Conservation (phyloP, 2,888 invertebrate species). For the Drosophila recens region DNA sequence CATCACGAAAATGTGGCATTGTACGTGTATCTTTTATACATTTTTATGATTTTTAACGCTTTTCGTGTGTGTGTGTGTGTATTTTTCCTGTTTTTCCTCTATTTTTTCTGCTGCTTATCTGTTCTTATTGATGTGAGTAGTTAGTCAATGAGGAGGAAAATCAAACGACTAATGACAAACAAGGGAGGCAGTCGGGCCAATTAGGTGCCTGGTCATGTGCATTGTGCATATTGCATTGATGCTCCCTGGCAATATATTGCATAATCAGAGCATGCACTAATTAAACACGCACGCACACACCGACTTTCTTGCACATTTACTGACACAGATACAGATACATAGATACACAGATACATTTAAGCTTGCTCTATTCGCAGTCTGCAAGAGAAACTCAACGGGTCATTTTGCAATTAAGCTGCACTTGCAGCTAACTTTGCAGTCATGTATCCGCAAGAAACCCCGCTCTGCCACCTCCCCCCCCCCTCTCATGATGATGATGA, state of each 20-base stretch:
- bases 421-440: slow-evolving; percentile 48
- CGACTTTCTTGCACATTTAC: neutral
- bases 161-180: slow-evolving; percentile 67
- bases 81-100: neutral
- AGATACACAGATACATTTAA: neutral
- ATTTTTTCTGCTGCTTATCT: slow-evolving; percentile 3
- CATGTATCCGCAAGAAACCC: slow-evolving; percentile 39
- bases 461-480: neutral
- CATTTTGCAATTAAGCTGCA: slow-evolving; percentile 79
- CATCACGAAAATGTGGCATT: slow-evolving; percentile 51
- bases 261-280: slow-evolving; percentile 72
- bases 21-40: slow-evolving; percentile 22
- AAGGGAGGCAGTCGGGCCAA: slow-evolving; percentile 45
- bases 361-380: slow-evolving; percentile 22
- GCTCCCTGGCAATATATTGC: slow-evolving; percentile 45
- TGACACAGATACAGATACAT: slow-evolving; percentile 13
- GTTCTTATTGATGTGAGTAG: slow-evolving; percentile 20
- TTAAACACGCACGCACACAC: slow-evolving; percentile 61
- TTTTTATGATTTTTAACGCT: slow-evolving; percentile 54
- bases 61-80: neutral
- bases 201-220: slow-evolving; percentile 73
- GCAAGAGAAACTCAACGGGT: slow-evolving; percentile 62
- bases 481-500: slow-evolving; percentile 14
- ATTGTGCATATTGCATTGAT: slow-evolving; percentile 57
- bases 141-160: slow-evolving; percentile 74